phyloP scores from a whole-genome alignment of 2,888 invertebrate genomes.

The Amorpha juglandis region DNA sequence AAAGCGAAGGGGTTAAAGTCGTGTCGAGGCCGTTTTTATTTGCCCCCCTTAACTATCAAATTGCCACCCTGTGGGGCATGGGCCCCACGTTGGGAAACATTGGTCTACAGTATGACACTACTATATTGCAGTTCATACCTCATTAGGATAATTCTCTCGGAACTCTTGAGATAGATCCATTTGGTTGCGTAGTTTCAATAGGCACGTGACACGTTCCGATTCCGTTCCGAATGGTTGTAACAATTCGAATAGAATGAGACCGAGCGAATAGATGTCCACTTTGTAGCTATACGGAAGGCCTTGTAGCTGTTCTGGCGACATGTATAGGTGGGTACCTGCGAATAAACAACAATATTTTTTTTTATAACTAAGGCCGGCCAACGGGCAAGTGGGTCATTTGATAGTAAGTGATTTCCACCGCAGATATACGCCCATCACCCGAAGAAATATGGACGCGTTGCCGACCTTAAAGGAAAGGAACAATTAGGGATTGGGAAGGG shows the following conservation, averaged over 20 bases:
- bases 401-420: no score
- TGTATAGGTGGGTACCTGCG: constrained; percentile 95
- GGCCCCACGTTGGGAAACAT: no score
- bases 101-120: not conserved
- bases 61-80: no score
- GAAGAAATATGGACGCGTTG: no score
- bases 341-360: constrained; percentile 22
- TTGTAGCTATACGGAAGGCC: constrained; percentile 92
- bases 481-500: no score
- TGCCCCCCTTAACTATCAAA: no score
- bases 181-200: constrained; percentile 87
- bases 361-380: no score
- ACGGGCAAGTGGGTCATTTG: no score
- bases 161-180: constrained; percentile 89
- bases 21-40: no score
- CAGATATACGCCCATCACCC: no score
- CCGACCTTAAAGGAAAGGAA: no score
- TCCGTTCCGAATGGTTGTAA: constrained; percentile 95
- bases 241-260: constrained; percentile 96
- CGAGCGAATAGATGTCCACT: constrained; percentile 97
- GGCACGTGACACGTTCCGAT: constrained; percentile 91
- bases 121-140: constrained; percentile 83
- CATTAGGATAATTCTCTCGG: constrained; percentile 85
- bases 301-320: constrained; percentile 97
- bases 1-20: no score